Evolutionary conservation across 2,797 vertebrate species (phyloP), one percentile per base, ranked within the genome.

Genomic region (Rhabdomys pumilio): DNA sequence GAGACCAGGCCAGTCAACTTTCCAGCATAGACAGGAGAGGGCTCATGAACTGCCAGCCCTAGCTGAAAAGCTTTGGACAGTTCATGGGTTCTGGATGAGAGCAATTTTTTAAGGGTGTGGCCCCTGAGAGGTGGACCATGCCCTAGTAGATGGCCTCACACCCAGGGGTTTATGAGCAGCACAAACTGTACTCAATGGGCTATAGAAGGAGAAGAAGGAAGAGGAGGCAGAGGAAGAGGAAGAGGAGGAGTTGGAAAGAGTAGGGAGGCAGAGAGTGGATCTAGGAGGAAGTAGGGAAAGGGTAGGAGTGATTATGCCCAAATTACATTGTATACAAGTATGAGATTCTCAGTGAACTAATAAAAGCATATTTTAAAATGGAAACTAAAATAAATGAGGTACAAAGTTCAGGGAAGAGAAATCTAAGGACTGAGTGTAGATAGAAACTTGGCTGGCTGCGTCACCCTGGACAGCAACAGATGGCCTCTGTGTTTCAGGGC

Each of bases 141-240:
- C 26, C 59, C 41, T 19, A 34, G 61, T 13, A 38, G 82, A 84
- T 34, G 61, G 41, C 1, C 41, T 50, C 34, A 57, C 2, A 41
- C 8, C 13, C n/a, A 38, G n/a, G 14, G 55, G n/a, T 69, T 41
- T 57, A 29, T 41, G 24, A 22, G 47, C 85, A 73, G 34, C 14
- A 41, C 47, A 1, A 34, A 38, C 8, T 69, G 17, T 24, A 69
- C 11, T 86, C 65, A 69, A 0, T 26, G 63, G 4, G 34, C 47
- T 38, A 65, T 20, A 72, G 69, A 38, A 72, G 19, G 22, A 76
- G 6, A 26, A 38, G 19, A 1, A 72, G 19, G n/a, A 72, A 3
- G 34, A 72, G 6, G 12, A 29, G 3, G 7, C 50, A 2, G 5
- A 29, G 34, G 34, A n/a, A 0, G 34, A n/a, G 1, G 4, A 14